Conservation (phyloP, 2,888 invertebrate species). For the Galerucella nymphaeae region DNA sequence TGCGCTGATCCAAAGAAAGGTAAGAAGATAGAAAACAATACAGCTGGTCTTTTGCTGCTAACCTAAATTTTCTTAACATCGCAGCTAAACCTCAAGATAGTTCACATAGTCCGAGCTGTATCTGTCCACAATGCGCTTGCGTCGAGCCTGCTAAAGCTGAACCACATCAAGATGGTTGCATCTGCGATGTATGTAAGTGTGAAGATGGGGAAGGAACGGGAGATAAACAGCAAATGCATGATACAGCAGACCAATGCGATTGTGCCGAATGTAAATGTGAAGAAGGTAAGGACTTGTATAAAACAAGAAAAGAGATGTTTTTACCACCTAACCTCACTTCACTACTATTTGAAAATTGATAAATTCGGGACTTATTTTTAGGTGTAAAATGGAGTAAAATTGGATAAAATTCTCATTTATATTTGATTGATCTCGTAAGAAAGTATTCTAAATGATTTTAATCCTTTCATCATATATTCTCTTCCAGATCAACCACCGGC, state of each 20-base stretch:
- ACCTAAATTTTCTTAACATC: not conserved
- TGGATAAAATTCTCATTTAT: conserved; percentile 1
- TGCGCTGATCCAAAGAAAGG: conserved; percentile 34
- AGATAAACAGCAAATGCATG: not conserved
- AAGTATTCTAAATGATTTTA: not conserved
- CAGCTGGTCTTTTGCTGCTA: no score
- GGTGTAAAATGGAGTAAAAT: conserved; percentile 9
- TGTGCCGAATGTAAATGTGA: not conserved
- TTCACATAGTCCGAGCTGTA: not conserved
- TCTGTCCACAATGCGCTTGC: not conserved
- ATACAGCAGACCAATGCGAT: not conserved
- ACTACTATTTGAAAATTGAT: no score
- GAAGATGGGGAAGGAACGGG: not conserved
- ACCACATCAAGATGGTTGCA: not conserved
- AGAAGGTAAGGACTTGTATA: not conserved
- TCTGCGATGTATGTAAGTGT: conserved; percentile 1
- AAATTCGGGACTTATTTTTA: not conserved
- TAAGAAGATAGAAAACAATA: not conserved
- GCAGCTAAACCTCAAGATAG: not conserved
- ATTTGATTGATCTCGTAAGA: no score
- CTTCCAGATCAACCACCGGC: not conserved
- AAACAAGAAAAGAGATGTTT: no score
- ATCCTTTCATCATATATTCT: not conserved
- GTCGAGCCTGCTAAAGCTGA: not conserved
- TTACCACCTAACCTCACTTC: no score